Conservation (phyloP, 64 coral and sea anemone species). For the Pachyseris speciosa region DNA sequence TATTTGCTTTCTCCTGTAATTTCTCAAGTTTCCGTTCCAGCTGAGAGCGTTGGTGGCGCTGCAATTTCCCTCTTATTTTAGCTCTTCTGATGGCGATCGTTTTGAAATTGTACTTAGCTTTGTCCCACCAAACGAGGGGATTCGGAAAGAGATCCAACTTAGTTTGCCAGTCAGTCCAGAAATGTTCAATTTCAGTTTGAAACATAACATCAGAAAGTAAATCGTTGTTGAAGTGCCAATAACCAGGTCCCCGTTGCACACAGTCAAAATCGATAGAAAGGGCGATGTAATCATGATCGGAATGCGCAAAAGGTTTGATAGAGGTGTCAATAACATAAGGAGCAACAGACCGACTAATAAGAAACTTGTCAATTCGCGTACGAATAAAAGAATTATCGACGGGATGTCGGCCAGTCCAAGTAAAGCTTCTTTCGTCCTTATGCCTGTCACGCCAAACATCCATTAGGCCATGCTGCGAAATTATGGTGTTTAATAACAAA, state of each 20-base stretch:
- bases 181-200: background rate
- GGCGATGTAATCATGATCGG: background rate
- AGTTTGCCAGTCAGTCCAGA: background rate
- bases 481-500: background rate
- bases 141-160: background rate
- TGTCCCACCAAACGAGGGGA: background rate
- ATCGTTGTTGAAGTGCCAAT: background rate
- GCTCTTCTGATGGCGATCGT: background rate
- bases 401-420: background rate
- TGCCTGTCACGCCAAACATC: background rate
- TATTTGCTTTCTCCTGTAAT: background rate
- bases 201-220: background rate
- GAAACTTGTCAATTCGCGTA: background rate
- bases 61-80: background rate
- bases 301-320: background rate
- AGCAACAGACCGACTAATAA: background rate
- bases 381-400: background rate
- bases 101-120: background rate
- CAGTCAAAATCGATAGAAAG: background rate
- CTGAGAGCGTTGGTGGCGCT: background rate
- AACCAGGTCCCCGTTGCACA: background rate
- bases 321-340: background rate
- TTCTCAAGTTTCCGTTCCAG: background rate
- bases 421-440: background rate
- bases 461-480: background rate